These are phyloP conservation scores for Lophura nycthemera DNA, from an alignment of 2,113 vertebrate species.

Conservation along the genomic window DNA sequence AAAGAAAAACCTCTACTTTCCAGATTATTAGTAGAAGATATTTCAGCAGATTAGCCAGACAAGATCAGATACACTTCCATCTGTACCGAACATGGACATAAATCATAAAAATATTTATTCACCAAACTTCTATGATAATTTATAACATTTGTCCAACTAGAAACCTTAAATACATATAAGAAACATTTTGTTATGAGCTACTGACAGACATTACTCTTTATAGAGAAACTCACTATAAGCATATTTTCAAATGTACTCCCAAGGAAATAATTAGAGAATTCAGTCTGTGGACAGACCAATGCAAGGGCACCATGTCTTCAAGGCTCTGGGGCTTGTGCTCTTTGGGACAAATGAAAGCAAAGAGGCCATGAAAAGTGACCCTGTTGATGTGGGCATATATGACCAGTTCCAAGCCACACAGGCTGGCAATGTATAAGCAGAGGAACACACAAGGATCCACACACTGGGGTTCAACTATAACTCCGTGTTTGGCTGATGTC, in stretches of 20 bases:
- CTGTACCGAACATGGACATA: neutral
- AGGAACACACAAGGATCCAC: neutral
- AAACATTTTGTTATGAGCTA: neutral
- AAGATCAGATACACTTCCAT: neutral
- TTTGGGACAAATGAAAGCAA: neutral
- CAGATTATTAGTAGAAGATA: constrained; percentile 10
- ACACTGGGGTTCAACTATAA: neutral
- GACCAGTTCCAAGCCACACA: neutral
- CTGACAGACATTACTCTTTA: neutral
- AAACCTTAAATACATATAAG: neutral
- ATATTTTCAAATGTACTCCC: neutral
- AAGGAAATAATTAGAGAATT: neutral
- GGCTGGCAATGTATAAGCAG: neutral
- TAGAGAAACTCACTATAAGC: neutral
- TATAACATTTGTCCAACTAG: neutral
- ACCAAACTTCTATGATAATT: neutral
- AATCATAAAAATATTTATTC: neutral
- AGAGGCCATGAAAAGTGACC: neutral
- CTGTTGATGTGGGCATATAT: neutral
- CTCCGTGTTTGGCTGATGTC: neutral
- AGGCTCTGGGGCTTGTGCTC: neutral
- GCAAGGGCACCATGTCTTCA: neutral
- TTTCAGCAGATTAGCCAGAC: constrained; percentile 15
- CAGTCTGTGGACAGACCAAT: neutral
- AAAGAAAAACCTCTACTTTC: constrained; percentile 29